These are phyloP conservation scores for Macroramphosus scolopax DNA, from an alignment of 2,797 vertebrate genomes.

Conservation along the genomic window DNA sequence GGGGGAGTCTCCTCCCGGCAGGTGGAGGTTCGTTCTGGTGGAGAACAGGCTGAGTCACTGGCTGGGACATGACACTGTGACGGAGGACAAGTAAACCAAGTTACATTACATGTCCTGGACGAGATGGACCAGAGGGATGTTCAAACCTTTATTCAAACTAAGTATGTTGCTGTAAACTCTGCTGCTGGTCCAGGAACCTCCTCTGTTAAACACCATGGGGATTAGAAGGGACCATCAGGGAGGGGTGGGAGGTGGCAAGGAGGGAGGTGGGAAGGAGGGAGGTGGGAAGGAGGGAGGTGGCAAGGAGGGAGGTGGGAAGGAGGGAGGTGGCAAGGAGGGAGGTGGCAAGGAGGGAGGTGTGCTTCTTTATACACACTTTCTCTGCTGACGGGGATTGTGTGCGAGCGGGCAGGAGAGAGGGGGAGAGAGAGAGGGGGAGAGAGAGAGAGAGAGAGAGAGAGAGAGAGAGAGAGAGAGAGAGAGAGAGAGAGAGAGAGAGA, in stretches of 20 bases:
- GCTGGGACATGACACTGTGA: not conserved
- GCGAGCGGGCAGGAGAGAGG: conserved; percentile 33
- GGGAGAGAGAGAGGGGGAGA: conserved; percentile 31
- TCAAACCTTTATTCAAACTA: too few relatives aligned
- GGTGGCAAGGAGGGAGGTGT: conserved; percentile 55
- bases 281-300: too few relatives aligned
- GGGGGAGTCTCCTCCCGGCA: conserved; percentile 4
- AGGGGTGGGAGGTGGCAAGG: conserved; percentile 41
- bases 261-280: too few relatives aligned
- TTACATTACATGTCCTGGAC: too few relatives aligned
- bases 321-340: too few relatives aligned
- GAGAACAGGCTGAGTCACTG: conserved; percentile 47
- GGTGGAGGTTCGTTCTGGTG: not conserved
- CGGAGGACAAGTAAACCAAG: not conserved
- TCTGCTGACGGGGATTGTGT: conserved; percentile 42
- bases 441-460: conserved; percentile 55
- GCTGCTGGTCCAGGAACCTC: conserved; percentile 43
- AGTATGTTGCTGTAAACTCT: not conserved
- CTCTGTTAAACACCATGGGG: conserved; percentile 43
- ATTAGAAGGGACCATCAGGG: conserved; percentile 57
- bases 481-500: conserved; percentile 29
- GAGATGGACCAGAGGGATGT: not conserved
- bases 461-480: conserved; percentile 40
- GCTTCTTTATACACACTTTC: conserved; percentile 33
- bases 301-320: too few relatives aligned